Percentiles rank a stretch among this genome's conserved stretches.
Evolutionary conservation across 2,797 vertebrate genomes (phyloP).

Genomic region (Cygnus olor): DNA sequence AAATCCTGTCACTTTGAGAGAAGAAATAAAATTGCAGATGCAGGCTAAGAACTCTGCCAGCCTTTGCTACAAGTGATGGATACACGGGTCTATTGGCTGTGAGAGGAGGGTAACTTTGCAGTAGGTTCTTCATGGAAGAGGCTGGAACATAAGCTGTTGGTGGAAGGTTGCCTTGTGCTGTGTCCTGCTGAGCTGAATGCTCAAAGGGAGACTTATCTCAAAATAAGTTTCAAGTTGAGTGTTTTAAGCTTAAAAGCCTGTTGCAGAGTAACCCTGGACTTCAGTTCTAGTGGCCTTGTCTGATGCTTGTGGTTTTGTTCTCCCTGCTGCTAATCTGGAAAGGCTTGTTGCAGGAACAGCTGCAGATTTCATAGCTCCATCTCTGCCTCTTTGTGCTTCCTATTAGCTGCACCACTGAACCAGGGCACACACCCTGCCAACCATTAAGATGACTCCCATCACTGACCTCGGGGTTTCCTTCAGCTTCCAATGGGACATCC

Average conservation of each 20-base stretch:
- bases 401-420: background rate
- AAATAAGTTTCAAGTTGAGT: background rate
- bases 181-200: background rate
- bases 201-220: too few species aligned
- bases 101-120: background rate
- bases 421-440: background rate
- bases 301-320: background rate
- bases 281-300: background rate
- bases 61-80: background rate
- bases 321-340: background rate
- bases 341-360: background rate
- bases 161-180: background rate
- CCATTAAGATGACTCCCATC: background rate
- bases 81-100: background rate
- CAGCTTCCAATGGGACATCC: background rate
- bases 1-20: background rate
- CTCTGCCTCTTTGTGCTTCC: background rate
- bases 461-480: background rate
- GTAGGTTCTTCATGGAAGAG: background rate
- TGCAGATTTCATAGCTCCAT: background rate
- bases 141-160: background rate
- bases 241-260: background rate
- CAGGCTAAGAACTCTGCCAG: background rate
- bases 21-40: background rate
- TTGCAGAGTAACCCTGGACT: background rate